A percentile compares a stretch with the other conserved stretches of the same genome.
Conservation (phyloP, 1,140 invertebrate species). For the Bicyclus anynana region DNA sequence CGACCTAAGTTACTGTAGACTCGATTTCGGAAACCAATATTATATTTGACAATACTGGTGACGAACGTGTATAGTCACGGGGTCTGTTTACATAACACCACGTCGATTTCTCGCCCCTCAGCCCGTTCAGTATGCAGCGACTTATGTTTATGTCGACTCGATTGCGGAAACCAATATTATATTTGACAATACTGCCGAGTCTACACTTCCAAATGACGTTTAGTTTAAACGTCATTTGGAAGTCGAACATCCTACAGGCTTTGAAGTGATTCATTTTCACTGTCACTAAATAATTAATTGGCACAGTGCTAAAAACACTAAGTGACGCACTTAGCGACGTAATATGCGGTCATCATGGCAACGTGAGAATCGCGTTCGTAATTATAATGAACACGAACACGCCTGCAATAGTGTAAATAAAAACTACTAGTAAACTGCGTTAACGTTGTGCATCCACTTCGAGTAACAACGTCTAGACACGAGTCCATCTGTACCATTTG, state of each 20-base stretch:
- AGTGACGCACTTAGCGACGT: slow-evolving; percentile 42
- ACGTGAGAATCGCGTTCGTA: slow-evolving; percentile 8
- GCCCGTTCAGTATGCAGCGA: no score
- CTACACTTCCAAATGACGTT: no score
- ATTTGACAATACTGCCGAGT: no score
- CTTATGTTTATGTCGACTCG: no score
- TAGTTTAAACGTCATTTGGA: slow-evolving; percentile 13
- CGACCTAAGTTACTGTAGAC: neutral
- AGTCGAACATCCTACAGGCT: neutral
- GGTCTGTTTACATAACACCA: no score
- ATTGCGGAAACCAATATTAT: no score
- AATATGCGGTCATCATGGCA: slow-evolving; percentile 37
- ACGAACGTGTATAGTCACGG: no score
- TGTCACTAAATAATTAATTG: slow-evolving; percentile 12
- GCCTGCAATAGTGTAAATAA: neutral
- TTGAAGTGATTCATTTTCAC: slow-evolving; percentile 14
- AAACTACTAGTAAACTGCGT: neutral
- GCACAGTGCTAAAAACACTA: slow-evolving; percentile 10
- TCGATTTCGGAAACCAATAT: slow-evolving; percentile 1
- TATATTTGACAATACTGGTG: neutral
- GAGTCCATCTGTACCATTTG: no score
- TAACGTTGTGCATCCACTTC: neutral
- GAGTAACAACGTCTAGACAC: neutral
- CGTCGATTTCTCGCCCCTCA: no score
- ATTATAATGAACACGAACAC: slow-evolving; percentile 4